Evolutionary conservation across 2,797 vertebrate genomes (phyloP).

Genomic region (Fundulus diaphanus): DNA sequence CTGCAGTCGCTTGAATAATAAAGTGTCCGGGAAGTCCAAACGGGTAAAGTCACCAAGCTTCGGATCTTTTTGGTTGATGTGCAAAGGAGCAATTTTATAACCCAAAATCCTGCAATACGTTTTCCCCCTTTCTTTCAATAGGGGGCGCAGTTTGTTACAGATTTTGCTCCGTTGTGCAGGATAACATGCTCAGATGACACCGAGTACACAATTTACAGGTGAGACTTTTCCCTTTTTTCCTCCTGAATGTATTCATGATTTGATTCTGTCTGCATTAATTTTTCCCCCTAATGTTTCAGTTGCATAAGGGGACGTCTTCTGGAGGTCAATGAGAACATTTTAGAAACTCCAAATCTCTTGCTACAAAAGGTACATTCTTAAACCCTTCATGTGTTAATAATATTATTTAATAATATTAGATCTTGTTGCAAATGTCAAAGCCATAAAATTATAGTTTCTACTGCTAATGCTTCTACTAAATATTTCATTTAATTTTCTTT

Average conservation of each 20-base stretch:
- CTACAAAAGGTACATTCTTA: conserved; percentile 89
- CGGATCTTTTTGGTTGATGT: not conserved
- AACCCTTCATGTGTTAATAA: not conserved
- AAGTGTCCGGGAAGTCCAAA: conserved; percentile 97
- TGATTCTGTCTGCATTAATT: not conserved
- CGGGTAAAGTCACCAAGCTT: conserved; percentile 78
- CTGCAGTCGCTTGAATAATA: conserved; percentile 96
- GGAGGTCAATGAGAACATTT: conserved; percentile 95
- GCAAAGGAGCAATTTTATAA: not conserved
- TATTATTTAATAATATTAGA: not conserved
- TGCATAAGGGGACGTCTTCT: conserved; percentile 95
- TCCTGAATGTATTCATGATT: not conserved
- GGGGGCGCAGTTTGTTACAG: conserved; percentile 96
- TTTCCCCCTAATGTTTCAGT: conserved; percentile 66
- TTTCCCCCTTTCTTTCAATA: not conserved
- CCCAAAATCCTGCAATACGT: not conserved
- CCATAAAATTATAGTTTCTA: not conserved
- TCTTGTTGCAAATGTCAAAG: too few relatives aligned
- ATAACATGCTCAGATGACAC: conserved; percentile 91
- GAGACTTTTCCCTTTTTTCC: conserved; percentile 24
- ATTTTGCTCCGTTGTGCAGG: conserved; percentile 94
- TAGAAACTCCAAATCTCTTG: conserved; percentile 86
- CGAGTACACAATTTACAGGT: conserved; percentile 96
- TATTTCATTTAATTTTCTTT: not conserved
- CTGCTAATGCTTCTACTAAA: not conserved